These are phyloP conservation scores for Steromphala cineraria DNA, from an alignment of 2,888 invertebrate genomes.

Conservation along the genomic window DNA sequence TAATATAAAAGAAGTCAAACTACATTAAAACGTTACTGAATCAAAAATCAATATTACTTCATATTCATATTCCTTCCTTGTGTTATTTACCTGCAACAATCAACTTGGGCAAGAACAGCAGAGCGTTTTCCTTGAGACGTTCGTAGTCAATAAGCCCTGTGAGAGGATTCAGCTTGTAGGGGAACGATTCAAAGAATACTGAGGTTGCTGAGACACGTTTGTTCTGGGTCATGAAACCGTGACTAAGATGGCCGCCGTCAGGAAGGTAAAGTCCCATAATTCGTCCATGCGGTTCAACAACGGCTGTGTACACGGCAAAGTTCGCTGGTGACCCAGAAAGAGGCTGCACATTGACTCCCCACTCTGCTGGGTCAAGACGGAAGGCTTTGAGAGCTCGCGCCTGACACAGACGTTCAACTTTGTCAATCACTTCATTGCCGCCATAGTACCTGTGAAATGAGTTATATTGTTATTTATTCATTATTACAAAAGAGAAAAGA, in stretches of 20 bases:
- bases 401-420: conserved; percentile 92
- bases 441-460: conserved; percentile 89
- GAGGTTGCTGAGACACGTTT: conserved; percentile 97
- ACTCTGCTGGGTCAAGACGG: conserved; percentile 86
- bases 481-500: no score
- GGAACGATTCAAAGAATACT: conserved; percentile 98
- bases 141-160: conserved; percentile 96
- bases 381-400: conserved; percentile 90
- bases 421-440: conserved; percentile 95
- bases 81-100: conserved; percentile 87
- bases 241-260: conserved; percentile 91
- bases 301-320: conserved; percentile 94
- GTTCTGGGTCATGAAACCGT: conserved; percentile 88
- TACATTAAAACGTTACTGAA: no score
- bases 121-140: conserved; percentile 86
- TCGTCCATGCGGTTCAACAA: conserved; percentile 90
- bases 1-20: no score
- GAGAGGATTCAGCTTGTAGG: conserved; percentile 88
- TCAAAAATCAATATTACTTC: no score
- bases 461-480: no score
- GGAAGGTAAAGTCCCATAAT: conserved; percentile 97
- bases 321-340: conserved; percentile 97
- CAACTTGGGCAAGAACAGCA: conserved; percentile 91
- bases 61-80: not conserved
- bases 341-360: conserved; percentile 99